These are phyloP conservation scores for Drosophila erecta DNA, from an alignment of 1,140 invertebrate genomes.

Conservation along the genomic window DNA sequence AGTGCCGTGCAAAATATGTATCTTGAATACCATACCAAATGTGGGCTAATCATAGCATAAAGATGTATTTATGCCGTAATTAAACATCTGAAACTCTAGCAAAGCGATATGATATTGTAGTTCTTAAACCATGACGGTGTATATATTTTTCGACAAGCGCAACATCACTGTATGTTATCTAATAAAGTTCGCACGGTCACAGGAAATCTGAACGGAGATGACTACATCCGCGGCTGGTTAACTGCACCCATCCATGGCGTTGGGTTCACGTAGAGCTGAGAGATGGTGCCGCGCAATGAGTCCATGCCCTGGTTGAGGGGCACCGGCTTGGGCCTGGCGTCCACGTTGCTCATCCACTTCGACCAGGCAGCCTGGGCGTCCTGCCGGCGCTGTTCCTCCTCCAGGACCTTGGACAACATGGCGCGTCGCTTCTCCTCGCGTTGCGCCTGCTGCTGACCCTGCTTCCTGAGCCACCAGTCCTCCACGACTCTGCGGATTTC, in stretches of 20 bases:
- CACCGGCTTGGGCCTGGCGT: conserved; percentile 67
- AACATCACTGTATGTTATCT: too few species aligned
- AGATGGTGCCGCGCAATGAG: conserved; percentile 62
- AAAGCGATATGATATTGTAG: too few species aligned
- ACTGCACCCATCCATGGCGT: conserved; percentile 29
- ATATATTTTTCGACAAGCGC: too few species aligned
- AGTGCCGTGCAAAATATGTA: not conserved
- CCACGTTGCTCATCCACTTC: conserved; percentile 55
- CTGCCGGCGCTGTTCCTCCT: conserved; percentile 40
- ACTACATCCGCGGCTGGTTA: not conserved
- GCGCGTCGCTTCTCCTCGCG: conserved; percentile 20
- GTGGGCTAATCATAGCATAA: too few species aligned
- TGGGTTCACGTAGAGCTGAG: conserved; percentile 61
- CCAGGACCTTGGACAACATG: not conserved
- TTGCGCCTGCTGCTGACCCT: conserved; percentile 30
- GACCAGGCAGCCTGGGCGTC: conserved; percentile 43
- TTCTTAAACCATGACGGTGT: too few species aligned
- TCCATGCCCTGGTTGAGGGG: conserved; percentile 68
- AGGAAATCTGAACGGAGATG: not conserved
- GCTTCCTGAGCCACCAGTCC: conserved; percentile 55
- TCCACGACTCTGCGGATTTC: conserved; percentile 51
- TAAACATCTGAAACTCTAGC: too few species aligned
- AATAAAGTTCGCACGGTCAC: too few species aligned
- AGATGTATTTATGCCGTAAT: too few species aligned
- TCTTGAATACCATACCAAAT: too few species aligned